Conservation (phyloP, 2,888 invertebrate genomes). For the Lepidochrysops patricia region DNA sequence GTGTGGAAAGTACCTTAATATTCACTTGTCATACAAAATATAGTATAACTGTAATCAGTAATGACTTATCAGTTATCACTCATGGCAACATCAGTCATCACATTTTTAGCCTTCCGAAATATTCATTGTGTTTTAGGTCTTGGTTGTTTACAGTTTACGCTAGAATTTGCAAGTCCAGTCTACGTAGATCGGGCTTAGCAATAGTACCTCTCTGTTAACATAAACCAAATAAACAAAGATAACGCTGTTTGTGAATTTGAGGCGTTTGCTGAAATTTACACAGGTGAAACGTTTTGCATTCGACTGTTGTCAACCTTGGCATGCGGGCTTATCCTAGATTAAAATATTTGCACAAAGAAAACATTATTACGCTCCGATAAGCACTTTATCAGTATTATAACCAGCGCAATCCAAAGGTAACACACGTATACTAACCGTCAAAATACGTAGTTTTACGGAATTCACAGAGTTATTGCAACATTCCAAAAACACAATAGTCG, state of each 20-base stretch:
- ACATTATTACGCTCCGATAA: conserved; percentile 13
- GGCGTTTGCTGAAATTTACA: conserved; percentile 8
- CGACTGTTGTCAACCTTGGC: conserved; percentile 16
- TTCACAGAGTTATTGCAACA: conserved; percentile 35
- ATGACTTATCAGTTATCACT: too few species aligned
- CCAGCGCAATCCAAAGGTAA: conserved; percentile 7
- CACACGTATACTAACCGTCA: conserved; percentile 13
- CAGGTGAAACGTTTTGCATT: conserved; percentile 11
- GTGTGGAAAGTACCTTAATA: too few species aligned
- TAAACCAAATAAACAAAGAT: background rate
- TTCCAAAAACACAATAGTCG: conserved; percentile 44
- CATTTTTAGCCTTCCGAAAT: too few species aligned
- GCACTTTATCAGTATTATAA: conserved; percentile 8
- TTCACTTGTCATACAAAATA: too few species aligned
- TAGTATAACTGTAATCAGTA: too few species aligned
- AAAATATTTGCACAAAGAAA: conserved; percentile 13
- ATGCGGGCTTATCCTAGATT: conserved; percentile 18
- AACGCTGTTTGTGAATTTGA: background rate
- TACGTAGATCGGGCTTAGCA: too few species aligned
- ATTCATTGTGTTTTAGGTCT: too few species aligned
- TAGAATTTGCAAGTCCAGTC: background rate
- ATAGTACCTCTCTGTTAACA: background rate
- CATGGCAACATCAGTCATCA: too few species aligned
- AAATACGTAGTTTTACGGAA: background rate
- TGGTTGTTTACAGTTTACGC: too few species aligned